Evolutionary conservation across 1,140 invertebrate species (phyloP).

Genomic region (Pseudomyrmex flavicornis): DNA sequence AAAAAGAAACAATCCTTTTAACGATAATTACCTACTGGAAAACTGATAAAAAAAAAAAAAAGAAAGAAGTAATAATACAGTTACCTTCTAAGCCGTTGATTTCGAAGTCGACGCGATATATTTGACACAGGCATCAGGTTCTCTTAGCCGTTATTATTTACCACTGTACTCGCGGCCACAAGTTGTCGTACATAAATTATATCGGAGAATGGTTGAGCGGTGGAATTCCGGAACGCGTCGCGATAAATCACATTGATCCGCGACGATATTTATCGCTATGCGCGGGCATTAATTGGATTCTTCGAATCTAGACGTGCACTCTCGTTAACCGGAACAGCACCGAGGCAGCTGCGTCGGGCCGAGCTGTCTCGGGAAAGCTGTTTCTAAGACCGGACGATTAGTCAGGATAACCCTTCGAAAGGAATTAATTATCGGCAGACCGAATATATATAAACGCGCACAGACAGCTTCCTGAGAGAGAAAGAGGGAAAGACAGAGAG

Average conservation of each 20-base stretch:
- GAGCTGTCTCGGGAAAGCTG: constrained; percentile 47
- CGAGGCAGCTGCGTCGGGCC: constrained; percentile 38
- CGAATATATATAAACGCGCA: constrained; percentile 36
- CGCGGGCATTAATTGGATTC: constrained; percentile 50
- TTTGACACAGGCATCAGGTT: constrained; percentile 6
- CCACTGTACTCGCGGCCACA: not conserved
- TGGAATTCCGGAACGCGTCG: constrained; percentile 13
- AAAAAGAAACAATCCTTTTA: too few species aligned
- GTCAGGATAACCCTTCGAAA: constrained; percentile 53
- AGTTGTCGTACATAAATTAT: constrained; percentile 35
- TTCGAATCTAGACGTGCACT: constrained; percentile 44
- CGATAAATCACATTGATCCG: constrained; percentile 52
- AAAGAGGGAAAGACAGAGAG: not conserved
- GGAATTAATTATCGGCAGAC: constrained; percentile 51
- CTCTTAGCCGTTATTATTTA: not conserved
- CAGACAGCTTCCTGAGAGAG: not conserved
- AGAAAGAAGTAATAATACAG: too few species aligned
- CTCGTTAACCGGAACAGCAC: constrained; percentile 40
- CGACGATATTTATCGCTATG: constrained; percentile 52
- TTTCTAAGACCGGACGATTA: constrained; percentile 54
- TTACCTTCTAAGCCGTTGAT: constrained; percentile 2
- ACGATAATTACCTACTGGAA: too few species aligned
- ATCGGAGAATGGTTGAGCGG: not conserved
- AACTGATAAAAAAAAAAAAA: too few species aligned
- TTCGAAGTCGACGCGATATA: not conserved